phyloP scores from a whole-genome alignment of 2,113 vertebrate genomes.

The Vombatus ursinus region DNA sequence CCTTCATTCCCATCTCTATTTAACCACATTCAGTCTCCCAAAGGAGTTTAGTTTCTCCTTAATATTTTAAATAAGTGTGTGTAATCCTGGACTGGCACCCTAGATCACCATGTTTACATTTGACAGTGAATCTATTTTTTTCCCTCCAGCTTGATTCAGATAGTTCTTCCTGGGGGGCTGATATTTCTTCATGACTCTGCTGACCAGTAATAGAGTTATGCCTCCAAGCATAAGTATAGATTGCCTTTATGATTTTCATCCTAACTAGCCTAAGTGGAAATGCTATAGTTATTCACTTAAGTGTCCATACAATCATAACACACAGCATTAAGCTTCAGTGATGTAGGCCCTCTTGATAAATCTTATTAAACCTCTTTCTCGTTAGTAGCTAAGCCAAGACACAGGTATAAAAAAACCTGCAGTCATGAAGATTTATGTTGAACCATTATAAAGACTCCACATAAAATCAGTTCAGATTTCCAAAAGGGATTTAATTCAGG shows the following conservation, averaged over 20 bases:
- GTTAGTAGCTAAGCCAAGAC: conserved; percentile 38
- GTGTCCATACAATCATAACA: conserved; percentile 1
- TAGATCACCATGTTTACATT: conserved; percentile 46
- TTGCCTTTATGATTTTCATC: conserved; percentile 37
- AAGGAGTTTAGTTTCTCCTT: conserved; percentile 69
- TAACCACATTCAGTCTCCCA: conserved; percentile 75
- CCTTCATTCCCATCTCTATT: conserved; percentile 71
- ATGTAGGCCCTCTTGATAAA: neutral
- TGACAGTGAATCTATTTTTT: neutral
- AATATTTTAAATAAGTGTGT: conserved; percentile 69
- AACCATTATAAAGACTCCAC: conserved; percentile 36
- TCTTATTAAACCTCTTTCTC: conserved; percentile 46
- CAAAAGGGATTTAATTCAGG: conserved; percentile 57
- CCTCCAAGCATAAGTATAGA: conserved; percentile 2
- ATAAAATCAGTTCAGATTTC: conserved; percentile 48
- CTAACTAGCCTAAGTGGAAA: neutral
- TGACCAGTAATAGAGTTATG: neutral
- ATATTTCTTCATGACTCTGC: neutral
- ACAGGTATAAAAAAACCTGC: neutral
- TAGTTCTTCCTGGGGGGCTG: neutral
- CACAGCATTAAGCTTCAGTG: neutral
- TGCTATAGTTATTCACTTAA: neutral
- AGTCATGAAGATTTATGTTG: conserved; percentile 48
- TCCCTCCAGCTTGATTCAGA: neutral
- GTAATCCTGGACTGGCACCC: conserved; percentile 35